Conservation (phyloP, 2,888 invertebrate species). For the Chironomus riparius region DNA sequence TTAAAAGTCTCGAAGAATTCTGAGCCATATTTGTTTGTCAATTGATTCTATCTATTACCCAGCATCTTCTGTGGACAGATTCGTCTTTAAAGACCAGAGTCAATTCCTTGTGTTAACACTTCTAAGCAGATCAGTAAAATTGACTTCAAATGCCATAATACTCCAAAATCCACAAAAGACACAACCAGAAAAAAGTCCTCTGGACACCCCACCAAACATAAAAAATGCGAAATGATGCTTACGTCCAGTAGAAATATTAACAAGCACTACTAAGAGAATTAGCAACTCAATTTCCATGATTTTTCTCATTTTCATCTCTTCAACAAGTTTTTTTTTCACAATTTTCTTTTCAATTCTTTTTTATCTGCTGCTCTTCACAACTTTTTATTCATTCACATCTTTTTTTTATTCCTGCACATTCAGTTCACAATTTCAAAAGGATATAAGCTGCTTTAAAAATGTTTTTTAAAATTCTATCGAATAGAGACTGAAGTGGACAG, state of each 20-base stretch:
- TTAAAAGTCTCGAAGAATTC: too few species aligned
- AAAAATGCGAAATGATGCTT: background rate
- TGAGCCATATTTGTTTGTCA: too few species aligned
- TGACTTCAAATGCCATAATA: too few species aligned
- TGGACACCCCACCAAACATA: background rate
- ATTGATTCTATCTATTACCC: too few species aligned
- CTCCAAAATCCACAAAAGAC: too few species aligned
- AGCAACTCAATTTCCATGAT: conserved; percentile 24
- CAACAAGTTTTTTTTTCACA: conserved; percentile 12
- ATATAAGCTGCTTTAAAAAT: conserved; percentile 19
- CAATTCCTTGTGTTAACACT: too few species aligned
- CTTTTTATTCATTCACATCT: conserved; percentile 13
- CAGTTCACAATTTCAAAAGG: background rate
- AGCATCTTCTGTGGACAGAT: too few species aligned
- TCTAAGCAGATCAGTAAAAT: too few species aligned
- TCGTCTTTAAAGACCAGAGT: too few species aligned
- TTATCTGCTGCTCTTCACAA: background rate
- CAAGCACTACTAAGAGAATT: conserved; percentile 24
- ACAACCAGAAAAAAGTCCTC: too few species aligned
- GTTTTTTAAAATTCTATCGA: background rate
- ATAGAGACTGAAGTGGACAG: conserved; percentile 11
- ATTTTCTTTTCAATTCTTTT: background rate
- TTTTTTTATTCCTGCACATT: background rate
- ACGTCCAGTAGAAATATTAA: conserved; percentile 16
- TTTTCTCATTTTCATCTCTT: background rate